Percentiles rank a stretch among this genome's conserved stretches.
These are phyloP conservation scores for Aeoliscus strigatus DNA, from an alignment of 2,797 vertebrate genomes.

Conservation along the genomic window DNA sequence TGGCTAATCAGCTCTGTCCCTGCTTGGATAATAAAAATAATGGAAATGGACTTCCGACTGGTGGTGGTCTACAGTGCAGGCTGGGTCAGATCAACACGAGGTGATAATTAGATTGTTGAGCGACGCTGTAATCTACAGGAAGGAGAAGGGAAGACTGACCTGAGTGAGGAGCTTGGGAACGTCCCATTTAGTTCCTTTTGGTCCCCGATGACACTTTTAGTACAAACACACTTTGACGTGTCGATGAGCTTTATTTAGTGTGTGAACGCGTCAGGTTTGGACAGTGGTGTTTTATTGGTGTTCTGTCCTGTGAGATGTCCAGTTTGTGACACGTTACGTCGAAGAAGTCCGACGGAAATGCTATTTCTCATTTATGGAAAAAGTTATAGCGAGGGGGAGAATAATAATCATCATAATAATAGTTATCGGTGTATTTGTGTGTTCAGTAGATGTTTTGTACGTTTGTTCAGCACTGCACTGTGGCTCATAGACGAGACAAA, in stretches of 20 bases:
- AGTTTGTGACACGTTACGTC: conserved; percentile 12
- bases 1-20: conserved; percentile 46
- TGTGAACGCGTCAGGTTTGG: conserved; percentile 37
- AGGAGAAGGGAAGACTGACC: conserved; percentile 30
- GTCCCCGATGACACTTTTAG: conserved; percentile 48
- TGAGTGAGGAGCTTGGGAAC: conserved; percentile 27
- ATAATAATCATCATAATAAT: too few species aligned
- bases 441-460: too few species aligned
- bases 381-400: too few species aligned
- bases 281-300: conserved; percentile 12
- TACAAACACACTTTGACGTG: conserved; percentile 44
- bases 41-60: conserved; percentile 24
- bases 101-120: conserved; percentile 64
- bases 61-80: conserved; percentile 14
- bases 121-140: conserved; percentile 27
- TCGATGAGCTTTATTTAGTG: conserved; percentile 44
- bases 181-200: conserved; percentile 45
- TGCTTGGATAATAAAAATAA: conserved; percentile 45
- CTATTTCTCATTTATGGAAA: too few species aligned
- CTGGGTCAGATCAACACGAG: conserved; percentile 49
- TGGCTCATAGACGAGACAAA: too few species aligned
- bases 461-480: too few species aligned
- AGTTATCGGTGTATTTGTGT: too few species aligned
- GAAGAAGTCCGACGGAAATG: too few species aligned
- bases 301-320: conserved; percentile 25